Percentiles rank a stretch among this genome's conserved stretches.
These are phyloP conservation scores for Leptosomus discolor DNA, from an alignment of 2,113 vertebrate species.

Conservation along the genomic window DNA sequence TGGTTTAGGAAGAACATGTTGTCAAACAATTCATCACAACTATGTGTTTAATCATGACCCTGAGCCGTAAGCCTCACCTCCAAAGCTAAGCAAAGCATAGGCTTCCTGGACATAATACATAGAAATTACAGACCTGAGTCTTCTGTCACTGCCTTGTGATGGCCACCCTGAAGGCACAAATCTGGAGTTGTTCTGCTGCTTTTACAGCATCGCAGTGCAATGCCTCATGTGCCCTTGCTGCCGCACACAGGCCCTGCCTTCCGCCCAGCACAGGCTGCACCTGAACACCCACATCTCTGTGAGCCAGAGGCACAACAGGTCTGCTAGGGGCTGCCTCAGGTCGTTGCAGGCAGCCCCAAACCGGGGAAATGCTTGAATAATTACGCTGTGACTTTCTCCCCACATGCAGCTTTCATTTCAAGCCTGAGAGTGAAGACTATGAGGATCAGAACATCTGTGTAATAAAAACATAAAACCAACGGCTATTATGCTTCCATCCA, in stretches of 20 bases:
- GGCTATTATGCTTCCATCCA: neutral
- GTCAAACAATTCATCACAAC: neutral
- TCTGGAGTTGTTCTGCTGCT: neutral
- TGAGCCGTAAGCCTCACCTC: neutral
- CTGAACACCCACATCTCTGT: fast-evolving
- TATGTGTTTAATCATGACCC: neutral
- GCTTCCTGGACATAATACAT: fast-evolving
- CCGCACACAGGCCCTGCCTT: neutral
- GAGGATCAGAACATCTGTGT: neutral
- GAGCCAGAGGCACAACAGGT: neutral
- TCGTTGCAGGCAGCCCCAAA: too few species aligned
- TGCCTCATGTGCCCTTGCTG: neutral
- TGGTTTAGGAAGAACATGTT: neutral
- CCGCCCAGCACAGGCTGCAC: fast-evolving
- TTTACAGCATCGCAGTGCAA: neutral
- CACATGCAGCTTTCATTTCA: neutral
- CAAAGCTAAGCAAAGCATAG: neutral
- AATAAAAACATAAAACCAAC: neutral
- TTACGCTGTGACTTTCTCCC: neutral
- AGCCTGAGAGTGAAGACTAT: neutral
- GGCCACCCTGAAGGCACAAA: neutral
- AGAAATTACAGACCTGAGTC: neutral
- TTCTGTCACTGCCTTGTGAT: neutral
- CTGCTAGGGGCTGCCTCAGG: neutral
- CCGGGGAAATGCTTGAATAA: neutral